phyloP scores from a whole-genome alignment of 2,888 invertebrate species.

The Venusia cambrica region DNA sequence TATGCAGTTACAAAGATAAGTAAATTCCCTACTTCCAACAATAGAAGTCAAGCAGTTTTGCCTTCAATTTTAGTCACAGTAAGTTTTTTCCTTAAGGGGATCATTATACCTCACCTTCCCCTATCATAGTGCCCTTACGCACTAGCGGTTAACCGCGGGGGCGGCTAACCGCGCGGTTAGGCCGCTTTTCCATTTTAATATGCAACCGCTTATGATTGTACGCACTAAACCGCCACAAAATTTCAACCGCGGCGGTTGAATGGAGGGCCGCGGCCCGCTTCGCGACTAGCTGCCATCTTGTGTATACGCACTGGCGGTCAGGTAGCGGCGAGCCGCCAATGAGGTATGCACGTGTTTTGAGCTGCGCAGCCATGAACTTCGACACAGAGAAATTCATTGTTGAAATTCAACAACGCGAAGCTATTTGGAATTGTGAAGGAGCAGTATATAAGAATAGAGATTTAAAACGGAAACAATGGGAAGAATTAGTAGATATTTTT shows the following conservation, averaged over 20 bases:
- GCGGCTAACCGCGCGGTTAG: too few relatives aligned
- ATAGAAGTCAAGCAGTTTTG: too few relatives aligned
- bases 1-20: too few relatives aligned
- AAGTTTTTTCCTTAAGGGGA: too few relatives aligned
- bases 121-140: too few relatives aligned
- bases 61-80: too few relatives aligned
- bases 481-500: constrained; percentile 25
- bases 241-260: constrained; percentile 26
- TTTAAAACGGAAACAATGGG: constrained; percentile 24
- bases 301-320: constrained; percentile 23
- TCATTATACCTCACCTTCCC: too few relatives aligned
- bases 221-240: constrained; percentile 25
- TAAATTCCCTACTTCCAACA: too few relatives aligned
- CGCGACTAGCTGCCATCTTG: constrained; percentile 22
- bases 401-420: constrained; percentile 22
- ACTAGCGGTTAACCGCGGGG: too few relatives aligned
- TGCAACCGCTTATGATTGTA: constrained; percentile 5
- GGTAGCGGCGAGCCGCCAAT: constrained; percentile 10
- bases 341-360: constrained; percentile 7
- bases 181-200: too few relatives aligned
- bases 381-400: constrained; percentile 23
- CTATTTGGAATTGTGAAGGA: constrained; percentile 23
- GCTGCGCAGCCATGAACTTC: constrained; percentile 23
- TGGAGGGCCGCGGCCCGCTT: constrained; percentile 21
- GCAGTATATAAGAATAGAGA: constrained; percentile 22